phyloP scores from a whole-genome alignment of 2,888 invertebrate species.

The Invenusta paracnida region DNA sequence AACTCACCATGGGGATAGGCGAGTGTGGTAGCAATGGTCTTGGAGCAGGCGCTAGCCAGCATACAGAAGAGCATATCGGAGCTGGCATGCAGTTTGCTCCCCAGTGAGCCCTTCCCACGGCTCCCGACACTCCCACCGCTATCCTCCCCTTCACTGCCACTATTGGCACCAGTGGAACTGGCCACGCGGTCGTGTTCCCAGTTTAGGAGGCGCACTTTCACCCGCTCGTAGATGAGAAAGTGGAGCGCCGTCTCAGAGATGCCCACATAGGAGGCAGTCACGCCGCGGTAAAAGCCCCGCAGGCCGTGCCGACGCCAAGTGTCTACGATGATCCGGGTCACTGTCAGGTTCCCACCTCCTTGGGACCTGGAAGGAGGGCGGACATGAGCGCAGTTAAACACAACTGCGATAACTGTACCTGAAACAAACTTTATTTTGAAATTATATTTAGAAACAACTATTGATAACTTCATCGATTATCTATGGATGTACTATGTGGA shows the following conservation, averaged over 20 bases:
- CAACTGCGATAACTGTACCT: too few species aligned
- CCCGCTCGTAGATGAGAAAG: conserved; percentile 95
- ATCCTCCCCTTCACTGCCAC: conserved; percentile 58
- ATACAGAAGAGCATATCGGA: conserved; percentile 57
- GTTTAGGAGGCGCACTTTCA: conserved; percentile 79
- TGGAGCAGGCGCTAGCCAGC: conserved; percentile 90
- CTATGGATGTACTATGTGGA: too few species aligned
- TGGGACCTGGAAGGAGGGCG: too few species aligned
- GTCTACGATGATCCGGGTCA: too few species aligned
- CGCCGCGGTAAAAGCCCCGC: conserved; percentile 92
- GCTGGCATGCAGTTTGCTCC: too few species aligned
- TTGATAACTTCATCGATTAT: too few species aligned
- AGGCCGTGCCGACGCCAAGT: conserved; percentile 67
- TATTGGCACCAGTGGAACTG: too few species aligned
- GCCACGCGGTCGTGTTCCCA: too few species aligned
- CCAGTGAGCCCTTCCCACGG: too few species aligned
- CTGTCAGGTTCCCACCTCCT: too few species aligned
- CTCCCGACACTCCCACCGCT: too few species aligned
- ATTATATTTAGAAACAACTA: not conserved
- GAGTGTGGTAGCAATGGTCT: conserved; percentile 80
- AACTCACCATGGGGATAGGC: conserved; percentile 88
- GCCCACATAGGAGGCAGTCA: conserved; percentile 96
- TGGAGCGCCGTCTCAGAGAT: conserved; percentile 97
- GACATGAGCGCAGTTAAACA: too few species aligned
- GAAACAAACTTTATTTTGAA: not conserved